These are phyloP conservation scores for Channa argus DNA, from an alignment of 2,113 vertebrate genomes.

Conservation along the genomic window DNA sequence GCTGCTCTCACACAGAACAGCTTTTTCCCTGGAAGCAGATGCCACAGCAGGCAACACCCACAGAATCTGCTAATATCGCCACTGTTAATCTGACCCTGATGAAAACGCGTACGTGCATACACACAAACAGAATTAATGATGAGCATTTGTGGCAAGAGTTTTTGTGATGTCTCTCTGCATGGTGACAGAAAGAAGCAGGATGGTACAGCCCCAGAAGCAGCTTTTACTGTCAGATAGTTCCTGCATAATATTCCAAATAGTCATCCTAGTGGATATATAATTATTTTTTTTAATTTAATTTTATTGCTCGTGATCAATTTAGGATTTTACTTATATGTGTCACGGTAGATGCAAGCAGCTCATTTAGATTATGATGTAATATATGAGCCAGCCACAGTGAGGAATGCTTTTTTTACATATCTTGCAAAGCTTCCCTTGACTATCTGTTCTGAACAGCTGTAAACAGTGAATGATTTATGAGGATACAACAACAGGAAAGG, in stretches of 20 bases:
- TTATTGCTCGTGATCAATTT: slow-evolving; percentile 40
- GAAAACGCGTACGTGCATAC: neutral
- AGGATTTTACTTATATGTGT: slow-evolving; percentile 20
- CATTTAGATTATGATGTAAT: slow-evolving; percentile 37
- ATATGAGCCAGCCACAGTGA: slow-evolving; percentile 25
- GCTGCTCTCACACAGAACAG: slow-evolving; percentile 6
- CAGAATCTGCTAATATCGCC: neutral
- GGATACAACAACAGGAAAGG: slow-evolving; percentile 61
- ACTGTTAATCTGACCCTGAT: slow-evolving; percentile 9
- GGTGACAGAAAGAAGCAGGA: slow-evolving; percentile 10
- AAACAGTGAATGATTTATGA: slow-evolving; percentile 75
- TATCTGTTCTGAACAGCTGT: slow-evolving; percentile 44
- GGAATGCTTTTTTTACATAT: slow-evolving; percentile 19
- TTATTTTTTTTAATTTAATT: slow-evolving; percentile 19
- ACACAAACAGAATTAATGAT: slow-evolving; percentile 18
- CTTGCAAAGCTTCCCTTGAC: slow-evolving; percentile 34
- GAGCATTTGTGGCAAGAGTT: neutral
- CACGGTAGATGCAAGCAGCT: slow-evolving; percentile 18
- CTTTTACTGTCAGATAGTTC: slow-evolving; percentile 8
- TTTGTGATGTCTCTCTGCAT: slow-evolving; percentile 10
- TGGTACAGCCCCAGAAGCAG: slow-evolving; percentile 23
- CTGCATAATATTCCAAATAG: slow-evolving; percentile 27
- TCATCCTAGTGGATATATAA: slow-evolving; percentile 10
- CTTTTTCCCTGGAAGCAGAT: slow-evolving; percentile 22
- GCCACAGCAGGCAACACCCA: slow-evolving; percentile 22